phyloP scores from a whole-genome alignment of 2,888 invertebrate genomes.

The Isotomurus palustris region DNA sequence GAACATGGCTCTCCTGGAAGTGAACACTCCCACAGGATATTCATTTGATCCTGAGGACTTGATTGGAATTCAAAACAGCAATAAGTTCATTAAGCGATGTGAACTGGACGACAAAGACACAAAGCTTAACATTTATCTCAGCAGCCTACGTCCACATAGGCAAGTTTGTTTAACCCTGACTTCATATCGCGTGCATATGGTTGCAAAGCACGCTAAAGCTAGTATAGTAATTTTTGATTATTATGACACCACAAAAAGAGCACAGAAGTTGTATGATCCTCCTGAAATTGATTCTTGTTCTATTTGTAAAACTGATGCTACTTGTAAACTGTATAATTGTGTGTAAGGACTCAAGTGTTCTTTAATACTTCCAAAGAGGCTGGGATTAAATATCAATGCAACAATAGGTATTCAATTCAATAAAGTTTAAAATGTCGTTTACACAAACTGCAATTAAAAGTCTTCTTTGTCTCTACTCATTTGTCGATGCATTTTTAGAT shows the following conservation, averaged over 20 bases:
- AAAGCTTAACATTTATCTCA: slow-evolving; percentile 65
- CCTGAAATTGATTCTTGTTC: slow-evolving; percentile 7
- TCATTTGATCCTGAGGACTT: slow-evolving; percentile 68
- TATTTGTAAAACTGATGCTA: slow-evolving; percentile 6
- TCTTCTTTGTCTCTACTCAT: no score
- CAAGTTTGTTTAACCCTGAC: slow-evolving; percentile 78
- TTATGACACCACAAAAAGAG: slow-evolving; percentile 62
- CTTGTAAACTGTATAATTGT: slow-evolving; percentile 9
- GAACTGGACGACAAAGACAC: slow-evolving; percentile 65
- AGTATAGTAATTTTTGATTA: slow-evolving; percentile 81
- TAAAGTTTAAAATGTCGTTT: no score
- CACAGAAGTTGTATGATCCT: slow-evolving; percentile 4
- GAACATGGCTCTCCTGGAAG: slow-evolving; percentile 86
- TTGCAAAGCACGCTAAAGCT: slow-evolving; percentile 78
- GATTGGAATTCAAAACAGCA: no score
- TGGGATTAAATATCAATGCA: no score
- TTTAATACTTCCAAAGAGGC: no score
- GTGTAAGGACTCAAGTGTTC: no score
- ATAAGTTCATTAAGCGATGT: slow-evolving; percentile 61
- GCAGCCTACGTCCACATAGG: slow-evolving; percentile 52
- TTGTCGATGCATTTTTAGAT: no score
- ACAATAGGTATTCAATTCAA: no score
- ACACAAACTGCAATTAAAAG: no score
- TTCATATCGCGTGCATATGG: slow-evolving; percentile 73
- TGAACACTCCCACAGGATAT: slow-evolving; percentile 85